Percentiles rank a stretch among this genome's conserved stretches.
These are phyloP conservation scores for Drosophila melanosoma DNA, from an alignment of 2,888 invertebrate genomes.

Conservation along the genomic window DNA sequence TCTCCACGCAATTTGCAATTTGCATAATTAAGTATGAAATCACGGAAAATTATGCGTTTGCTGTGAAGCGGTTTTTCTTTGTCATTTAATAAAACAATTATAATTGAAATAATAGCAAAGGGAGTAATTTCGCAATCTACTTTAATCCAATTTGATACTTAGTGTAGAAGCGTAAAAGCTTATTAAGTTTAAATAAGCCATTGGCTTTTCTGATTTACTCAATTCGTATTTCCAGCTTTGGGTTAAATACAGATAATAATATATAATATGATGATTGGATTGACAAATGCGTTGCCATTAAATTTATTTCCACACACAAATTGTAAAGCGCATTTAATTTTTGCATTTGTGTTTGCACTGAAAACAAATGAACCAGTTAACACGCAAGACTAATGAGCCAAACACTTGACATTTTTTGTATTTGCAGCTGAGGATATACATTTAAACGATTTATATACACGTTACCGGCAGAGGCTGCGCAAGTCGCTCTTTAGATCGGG, in stretches of 20 bases:
- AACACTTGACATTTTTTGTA: conserved; percentile 34
- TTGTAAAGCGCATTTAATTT: conserved; percentile 7
- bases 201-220: background rate
- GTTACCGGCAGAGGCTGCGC: conserved; percentile 85
- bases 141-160: background rate
- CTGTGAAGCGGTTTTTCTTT: background rate
- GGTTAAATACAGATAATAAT: background rate
- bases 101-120: too few relatives aligned
- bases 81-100: background rate
- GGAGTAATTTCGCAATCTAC: background rate
- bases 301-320: background rate
- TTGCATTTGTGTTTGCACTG: conserved; percentile 1
- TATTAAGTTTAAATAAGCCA: background rate
- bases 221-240: background rate
- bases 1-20: background rate
- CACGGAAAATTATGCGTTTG: background rate
- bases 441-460: conserved; percentile 84
- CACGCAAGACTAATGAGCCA: conserved; percentile 39
- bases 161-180: background rate
- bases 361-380: conserved; percentile 44
- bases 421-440: conserved; percentile 84
- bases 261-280: background rate
- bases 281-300: background rate
- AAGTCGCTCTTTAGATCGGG: conserved; percentile 85
- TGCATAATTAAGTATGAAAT: background rate